Evolutionary conservation across 92 coral and sea anemone species (phyloP).

Genomic region (Plumapathes pennacea): DNA sequence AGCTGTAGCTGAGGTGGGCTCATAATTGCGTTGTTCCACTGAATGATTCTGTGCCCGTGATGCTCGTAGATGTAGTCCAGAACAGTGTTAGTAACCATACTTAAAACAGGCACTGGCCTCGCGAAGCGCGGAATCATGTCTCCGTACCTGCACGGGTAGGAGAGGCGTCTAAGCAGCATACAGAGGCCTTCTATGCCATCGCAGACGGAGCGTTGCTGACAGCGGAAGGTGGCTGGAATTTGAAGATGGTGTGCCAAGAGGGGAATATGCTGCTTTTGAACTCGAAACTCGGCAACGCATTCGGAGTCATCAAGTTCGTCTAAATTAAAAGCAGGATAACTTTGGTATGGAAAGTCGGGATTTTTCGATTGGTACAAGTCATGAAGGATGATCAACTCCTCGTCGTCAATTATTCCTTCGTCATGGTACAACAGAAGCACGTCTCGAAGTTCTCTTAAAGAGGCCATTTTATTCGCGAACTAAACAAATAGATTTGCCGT

Average conservation of each 20-base stretch:
- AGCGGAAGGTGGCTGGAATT: constrained; percentile 1
- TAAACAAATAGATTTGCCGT: neutral
- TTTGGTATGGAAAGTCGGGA: constrained; percentile 7
- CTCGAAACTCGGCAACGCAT: too few relatives aligned
- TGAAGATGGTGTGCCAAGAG: neutral
- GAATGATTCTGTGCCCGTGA: too few relatives aligned
- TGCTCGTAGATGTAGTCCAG: neutral
- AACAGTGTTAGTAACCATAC: neutral
- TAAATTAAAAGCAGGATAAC: neutral
- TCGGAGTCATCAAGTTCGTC: constrained; percentile 12
- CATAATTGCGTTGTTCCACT: too few relatives aligned
- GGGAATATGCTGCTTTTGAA: neutral
- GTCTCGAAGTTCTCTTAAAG: neutral
- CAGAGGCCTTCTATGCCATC: neutral
- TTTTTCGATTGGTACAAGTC: neutral
- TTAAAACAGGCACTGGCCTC: neutral
- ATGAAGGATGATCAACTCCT: neutral
- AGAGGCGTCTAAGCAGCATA: neutral
- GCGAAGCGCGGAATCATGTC: constrained; percentile 1
- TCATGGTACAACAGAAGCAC: neutral
- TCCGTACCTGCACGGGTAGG: constrained; percentile 4
- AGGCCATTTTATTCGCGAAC: neutral
- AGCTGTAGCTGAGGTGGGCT: too few relatives aligned
- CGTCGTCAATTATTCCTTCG: constrained; percentile 3
- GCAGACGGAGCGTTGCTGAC: constrained; percentile 6